Evolutionary conservation across 2,888 invertebrate genomes (phyloP).

Genomic region (Euspilapteryx auroguttella): DNA sequence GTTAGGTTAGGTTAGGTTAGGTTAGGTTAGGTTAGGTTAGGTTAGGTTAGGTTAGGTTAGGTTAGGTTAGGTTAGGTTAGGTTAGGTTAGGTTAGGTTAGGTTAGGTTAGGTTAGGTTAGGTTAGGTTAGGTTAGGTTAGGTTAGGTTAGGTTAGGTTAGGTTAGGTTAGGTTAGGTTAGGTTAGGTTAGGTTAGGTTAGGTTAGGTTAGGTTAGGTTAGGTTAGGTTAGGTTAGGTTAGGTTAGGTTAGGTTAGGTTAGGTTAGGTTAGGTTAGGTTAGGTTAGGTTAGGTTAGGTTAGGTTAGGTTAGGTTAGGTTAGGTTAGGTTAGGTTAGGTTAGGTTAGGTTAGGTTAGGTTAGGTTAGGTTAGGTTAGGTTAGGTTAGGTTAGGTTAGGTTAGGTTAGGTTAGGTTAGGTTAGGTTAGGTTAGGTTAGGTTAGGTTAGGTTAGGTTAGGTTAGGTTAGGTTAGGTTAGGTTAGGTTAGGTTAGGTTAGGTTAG

Average conservation of each 20-base stretch:
- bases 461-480: conserved; percentile 8
- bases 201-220: conserved; percentile 7
- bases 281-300: conserved; percentile 3
- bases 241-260: conserved; percentile 8
- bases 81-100: conserved; percentile 6
- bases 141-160: conserved; percentile 4
- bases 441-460: conserved; percentile 8
- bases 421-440: conserved; percentile 7
- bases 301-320: conserved; percentile 5
- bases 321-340: conserved; percentile 5
- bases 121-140: conserved; percentile 6
- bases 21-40: conserved; percentile 10
- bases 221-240: conserved; percentile 7
- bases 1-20: conserved; percentile 9
- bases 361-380: conserved; percentile 6
- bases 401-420: conserved; percentile 8
- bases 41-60: conserved; percentile 10
- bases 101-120: conserved; percentile 5
- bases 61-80: conserved; percentile 9
- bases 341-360: conserved; percentile 7
- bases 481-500: conserved; percentile 8
- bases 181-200: conserved; percentile 8
- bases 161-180: conserved; percentile 7
- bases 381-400: conserved; percentile 9
- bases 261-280: conserved; percentile 5